Conservation (phyloP, 92 coral and sea anemone species). For the Phenganax subtilis region DNA sequence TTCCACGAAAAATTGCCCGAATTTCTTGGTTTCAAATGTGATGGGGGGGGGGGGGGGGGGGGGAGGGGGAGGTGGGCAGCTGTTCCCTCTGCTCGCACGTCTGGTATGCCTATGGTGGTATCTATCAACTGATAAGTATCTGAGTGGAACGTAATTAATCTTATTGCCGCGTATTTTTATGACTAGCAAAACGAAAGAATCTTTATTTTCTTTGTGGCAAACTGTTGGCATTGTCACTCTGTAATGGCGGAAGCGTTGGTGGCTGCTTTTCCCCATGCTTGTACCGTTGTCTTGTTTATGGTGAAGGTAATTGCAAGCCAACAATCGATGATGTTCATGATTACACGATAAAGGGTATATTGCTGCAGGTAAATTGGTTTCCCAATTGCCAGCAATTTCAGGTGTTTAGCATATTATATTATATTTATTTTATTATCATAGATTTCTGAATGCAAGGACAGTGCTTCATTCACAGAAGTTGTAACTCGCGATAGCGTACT, state of each 20-base stretch:
- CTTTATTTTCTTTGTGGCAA: neutral
- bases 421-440: too few species aligned
- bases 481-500: neutral
- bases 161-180: neutral
- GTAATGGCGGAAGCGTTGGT: constrained; percentile 9
- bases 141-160: neutral
- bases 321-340: neutral
- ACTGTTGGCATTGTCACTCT: neutral
- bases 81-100: too few species aligned
- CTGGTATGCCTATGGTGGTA: too few species aligned
- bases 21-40: too few species aligned
- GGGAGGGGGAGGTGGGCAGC: too few species aligned
- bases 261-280: neutral
- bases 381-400: too few species aligned
- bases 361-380: neutral
- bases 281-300: neutral
- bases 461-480: neutral
- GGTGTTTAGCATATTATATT: too few species aligned
- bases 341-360: neutral
- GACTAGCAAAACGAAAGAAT: neutral
- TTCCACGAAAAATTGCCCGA: too few species aligned
- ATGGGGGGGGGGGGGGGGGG: too few species aligned
- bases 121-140: neutral
- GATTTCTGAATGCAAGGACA: neutral
- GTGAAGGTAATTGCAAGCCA: neutral